Evolutionary conservation across 1,140 invertebrate genomes (phyloP).

Genomic region (Dufourea novaeangliae): DNA sequence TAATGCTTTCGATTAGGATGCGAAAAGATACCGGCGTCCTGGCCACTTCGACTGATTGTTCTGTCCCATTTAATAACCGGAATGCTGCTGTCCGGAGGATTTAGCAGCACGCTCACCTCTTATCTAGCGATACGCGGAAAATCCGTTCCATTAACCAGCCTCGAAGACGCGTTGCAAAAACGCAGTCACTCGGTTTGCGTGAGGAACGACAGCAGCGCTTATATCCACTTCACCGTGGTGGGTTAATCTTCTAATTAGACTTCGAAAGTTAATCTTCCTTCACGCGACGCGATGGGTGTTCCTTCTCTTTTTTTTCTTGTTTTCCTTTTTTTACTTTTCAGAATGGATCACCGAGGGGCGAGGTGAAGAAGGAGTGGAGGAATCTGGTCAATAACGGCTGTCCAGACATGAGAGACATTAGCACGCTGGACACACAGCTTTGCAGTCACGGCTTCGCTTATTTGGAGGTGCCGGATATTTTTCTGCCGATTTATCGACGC

Average conservation of each 20-base stretch:
- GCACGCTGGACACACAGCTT: constrained; percentile 36
- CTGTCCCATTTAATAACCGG: constrained; percentile 63
- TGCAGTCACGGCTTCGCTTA: constrained; percentile 62
- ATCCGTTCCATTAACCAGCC: constrained; percentile 51
- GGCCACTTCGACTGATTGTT: constrained; percentile 62
- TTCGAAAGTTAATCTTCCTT: background rate
- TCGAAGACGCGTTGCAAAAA: constrained; percentile 58
- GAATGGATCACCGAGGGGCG: constrained; percentile 2
- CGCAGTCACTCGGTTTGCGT: constrained; percentile 67
- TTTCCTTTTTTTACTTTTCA: background rate
- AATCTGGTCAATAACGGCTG: constrained; percentile 64
- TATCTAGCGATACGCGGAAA: constrained; percentile 59
- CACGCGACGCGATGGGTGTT: background rate
- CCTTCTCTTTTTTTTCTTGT: background rate
- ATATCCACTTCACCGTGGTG: constrained; percentile 50
- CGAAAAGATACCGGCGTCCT: constrained; percentile 60
- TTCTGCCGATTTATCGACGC: constrained; percentile 58
- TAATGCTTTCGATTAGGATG: constrained; percentile 58
- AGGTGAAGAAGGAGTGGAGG: constrained; percentile 33
- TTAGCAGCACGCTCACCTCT: constrained; percentile 67
- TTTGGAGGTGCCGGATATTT: constrained; percentile 63
- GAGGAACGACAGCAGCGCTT: constrained; percentile 62
- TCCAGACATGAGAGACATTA: constrained; percentile 56
- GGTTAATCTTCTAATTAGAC: background rate
- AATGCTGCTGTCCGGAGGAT: constrained; percentile 65